phyloP scores from a whole-genome alignment of 2,113 vertebrate genomes.

The Fregata magnificens region DNA sequence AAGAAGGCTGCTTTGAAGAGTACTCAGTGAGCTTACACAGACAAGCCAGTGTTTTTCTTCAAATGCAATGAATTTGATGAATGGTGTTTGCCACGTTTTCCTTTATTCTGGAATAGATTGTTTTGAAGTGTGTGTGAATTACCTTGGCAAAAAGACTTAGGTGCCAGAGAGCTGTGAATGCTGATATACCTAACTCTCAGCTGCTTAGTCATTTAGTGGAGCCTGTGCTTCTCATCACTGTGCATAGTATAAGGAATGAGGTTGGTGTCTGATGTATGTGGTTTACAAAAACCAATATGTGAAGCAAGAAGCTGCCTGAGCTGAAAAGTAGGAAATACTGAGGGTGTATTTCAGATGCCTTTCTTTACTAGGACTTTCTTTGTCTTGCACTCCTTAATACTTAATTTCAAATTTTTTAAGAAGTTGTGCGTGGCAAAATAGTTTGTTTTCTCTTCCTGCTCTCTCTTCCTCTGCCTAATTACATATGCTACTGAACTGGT shows the following conservation, averaged over 20 bases:
- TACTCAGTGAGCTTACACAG: background rate
- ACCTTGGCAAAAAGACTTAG: background rate
- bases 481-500: background rate
- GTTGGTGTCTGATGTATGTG: background rate
- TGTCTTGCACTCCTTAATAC: background rate
- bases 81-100: background rate
- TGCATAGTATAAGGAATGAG: background rate
- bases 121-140: background rate
- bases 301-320: background rate
- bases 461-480: background rate
- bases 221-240: background rate
- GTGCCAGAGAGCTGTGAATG: background rate
- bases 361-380: background rate
- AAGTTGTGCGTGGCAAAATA: background rate
- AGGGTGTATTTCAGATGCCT: background rate
- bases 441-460: background rate
- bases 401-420: background rate
- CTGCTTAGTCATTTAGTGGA: conserved; percentile 32
- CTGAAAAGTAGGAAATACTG: background rate
- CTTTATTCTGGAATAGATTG: background rate
- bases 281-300: background rate
- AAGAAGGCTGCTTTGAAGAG: background rate
- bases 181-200: background rate
- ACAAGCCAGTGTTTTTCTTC: background rate
- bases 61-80: background rate